Evolutionary conservation across 2,888 invertebrate genomes (phyloP).

Genomic region (Apotomis betuletana): DNA sequence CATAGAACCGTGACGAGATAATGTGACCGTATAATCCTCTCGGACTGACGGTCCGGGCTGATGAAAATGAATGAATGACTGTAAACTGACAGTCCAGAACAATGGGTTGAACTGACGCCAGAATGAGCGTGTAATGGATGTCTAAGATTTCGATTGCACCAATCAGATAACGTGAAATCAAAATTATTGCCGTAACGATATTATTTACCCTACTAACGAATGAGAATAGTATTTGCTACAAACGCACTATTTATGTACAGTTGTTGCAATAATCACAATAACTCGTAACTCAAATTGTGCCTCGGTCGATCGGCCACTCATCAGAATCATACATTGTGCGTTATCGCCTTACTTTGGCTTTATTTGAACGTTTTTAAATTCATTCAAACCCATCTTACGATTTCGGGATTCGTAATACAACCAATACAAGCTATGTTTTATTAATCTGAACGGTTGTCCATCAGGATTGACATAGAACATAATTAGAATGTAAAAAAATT

Average conservation of each 20-base stretch:
- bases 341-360: conserved; percentile 41
- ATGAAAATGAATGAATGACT: too few species aligned
- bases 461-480: too few species aligned
- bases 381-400: not conserved
- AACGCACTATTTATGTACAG: conserved; percentile 58
- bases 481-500: too few species aligned
- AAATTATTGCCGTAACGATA: conserved; percentile 71
- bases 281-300: conserved; percentile 59
- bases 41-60: too few species aligned
- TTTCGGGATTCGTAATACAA: not conserved
- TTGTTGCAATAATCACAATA: conserved; percentile 55
- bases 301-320: conserved; percentile 61
- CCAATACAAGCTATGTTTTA: not conserved
- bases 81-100: too few species aligned
- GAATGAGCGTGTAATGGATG: too few species aligned
- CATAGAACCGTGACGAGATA: too few species aligned
- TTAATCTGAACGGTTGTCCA: too few species aligned
- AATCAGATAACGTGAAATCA: conserved; percentile 51
- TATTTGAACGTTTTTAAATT: not conserved
- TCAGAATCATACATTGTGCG: conserved; percentile 61
- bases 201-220: conserved; percentile 52
- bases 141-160: conserved; percentile 49
- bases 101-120: too few species aligned
- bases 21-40: too few species aligned
- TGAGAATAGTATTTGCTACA: conserved; percentile 52